phyloP scores from a whole-genome alignment of 2,888 invertebrate genomes.

The Ichneumon xanthorius region DNA sequence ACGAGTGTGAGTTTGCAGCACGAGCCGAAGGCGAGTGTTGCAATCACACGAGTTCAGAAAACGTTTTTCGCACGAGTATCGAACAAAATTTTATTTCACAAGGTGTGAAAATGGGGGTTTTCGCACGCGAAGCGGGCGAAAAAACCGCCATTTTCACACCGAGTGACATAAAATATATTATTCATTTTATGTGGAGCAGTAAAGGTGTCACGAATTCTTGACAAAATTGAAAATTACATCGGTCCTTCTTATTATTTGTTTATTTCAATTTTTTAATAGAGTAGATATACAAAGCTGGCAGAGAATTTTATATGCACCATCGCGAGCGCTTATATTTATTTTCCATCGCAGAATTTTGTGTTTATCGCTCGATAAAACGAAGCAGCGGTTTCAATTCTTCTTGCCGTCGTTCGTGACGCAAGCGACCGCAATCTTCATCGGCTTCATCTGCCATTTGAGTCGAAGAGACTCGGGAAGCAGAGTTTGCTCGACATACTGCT shows the following conservation, averaged over 20 bases:
- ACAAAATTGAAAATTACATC: not conserved
- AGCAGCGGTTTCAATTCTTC: slow-evolving; percentile 58
- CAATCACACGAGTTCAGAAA: too few species aligned
- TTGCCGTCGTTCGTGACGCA: slow-evolving; percentile 70
- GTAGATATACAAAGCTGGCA: slow-evolving; percentile 17
- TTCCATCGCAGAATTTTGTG: not conserved
- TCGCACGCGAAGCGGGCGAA: too few species aligned
- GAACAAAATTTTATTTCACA: too few species aligned
- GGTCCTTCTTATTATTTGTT: not conserved
- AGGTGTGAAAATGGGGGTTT: too few species aligned
- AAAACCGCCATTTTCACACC: too few species aligned
- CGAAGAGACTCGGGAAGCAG: slow-evolving; percentile 75
- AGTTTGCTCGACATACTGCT: slow-evolving; percentile 68
- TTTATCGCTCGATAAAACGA: not conserved
- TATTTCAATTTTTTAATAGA: not conserved
- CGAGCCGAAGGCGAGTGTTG: too few species aligned
- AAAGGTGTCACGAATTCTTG: not conserved
- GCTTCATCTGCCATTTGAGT: slow-evolving; percentile 76
- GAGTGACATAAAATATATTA: not conserved
- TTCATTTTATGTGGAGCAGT: not conserved
- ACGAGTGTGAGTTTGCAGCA: too few species aligned
- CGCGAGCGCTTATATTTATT: slow-evolving; percentile 13
- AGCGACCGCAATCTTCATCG: slow-evolving; percentile 74
- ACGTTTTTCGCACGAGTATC: too few species aligned
- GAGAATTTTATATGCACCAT: not conserved